These are phyloP conservation scores for Engystomops pustulosus DNA, from an alignment of 2,113 vertebrate genomes.

Conservation along the genomic window DNA sequence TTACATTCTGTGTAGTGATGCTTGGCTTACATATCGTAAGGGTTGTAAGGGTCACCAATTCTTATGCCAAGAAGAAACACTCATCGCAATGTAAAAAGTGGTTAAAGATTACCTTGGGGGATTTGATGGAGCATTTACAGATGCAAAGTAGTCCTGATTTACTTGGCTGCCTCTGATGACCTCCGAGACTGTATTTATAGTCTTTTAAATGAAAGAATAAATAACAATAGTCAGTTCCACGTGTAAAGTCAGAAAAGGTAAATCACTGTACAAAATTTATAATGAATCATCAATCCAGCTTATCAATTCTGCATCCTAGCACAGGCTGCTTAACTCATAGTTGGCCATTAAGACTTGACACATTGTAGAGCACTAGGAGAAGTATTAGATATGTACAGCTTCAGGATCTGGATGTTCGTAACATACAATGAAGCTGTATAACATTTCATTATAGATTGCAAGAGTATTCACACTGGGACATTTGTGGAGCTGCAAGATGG, in stretches of 20 bases:
- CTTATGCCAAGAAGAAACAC: background rate
- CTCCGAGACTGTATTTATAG: conserved; percentile 98
- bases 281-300: background rate
- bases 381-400: background rate
- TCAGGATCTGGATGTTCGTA: background rate
- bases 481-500: no score
- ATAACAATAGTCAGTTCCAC: background rate
- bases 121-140: conserved; percentile 96
- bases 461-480: no score
- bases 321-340: background rate
- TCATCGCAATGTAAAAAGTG: background rate
- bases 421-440: no score
- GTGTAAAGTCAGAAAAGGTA: background rate
- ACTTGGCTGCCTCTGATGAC: conserved; percentile 94
- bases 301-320: background rate
- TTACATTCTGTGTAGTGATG: background rate
- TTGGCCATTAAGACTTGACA: background rate
- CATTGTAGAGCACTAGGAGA: background rate
- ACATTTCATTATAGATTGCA: no score
- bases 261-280: background rate
- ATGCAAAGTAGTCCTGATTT: conserved; percentile 98
- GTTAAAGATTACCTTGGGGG: conserved; percentile 85
- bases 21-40: background rate
- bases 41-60: background rate
- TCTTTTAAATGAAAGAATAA: conserved; percentile 71